A percentile compares a stretch with the other conserved stretches of the same genome.
phyloP scores from a whole-genome alignment of 2,113 vertebrate genomes.

The Cricetomys ansorgei region DNA sequence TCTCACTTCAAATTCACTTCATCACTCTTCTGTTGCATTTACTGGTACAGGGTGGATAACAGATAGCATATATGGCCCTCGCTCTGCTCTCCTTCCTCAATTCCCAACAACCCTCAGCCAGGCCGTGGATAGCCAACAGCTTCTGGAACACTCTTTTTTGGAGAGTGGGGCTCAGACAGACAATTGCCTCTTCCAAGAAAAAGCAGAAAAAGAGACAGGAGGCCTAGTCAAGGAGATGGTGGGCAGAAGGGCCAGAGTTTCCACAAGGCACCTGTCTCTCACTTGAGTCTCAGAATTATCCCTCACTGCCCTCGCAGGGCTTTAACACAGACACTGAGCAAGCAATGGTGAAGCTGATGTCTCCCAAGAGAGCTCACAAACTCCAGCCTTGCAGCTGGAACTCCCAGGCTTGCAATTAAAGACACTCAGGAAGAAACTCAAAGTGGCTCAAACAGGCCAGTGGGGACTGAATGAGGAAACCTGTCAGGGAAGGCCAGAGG shows the following conservation, averaged over 20 bases:
- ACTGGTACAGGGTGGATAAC: background rate
- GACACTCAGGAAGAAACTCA: background rate
- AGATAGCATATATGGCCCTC: fast-evolving
- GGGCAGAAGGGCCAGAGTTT: background rate
- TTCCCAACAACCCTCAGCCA: background rate
- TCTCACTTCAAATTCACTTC: background rate
- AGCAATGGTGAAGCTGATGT: background rate
- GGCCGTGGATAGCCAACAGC: background rate
- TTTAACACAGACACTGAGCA: background rate
- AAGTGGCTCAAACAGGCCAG: background rate
- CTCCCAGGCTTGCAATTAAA: constrained; percentile 71
- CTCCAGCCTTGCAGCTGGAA: background rate
- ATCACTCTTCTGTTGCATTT: background rate
- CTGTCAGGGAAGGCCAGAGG: background rate
- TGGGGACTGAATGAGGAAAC: background rate
- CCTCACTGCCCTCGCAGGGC: background rate
- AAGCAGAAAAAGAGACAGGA: background rate
- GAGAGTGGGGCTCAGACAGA: background rate
- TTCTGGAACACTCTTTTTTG: background rate
- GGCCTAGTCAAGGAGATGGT: background rate
- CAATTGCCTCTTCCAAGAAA: background rate
- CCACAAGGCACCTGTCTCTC: background rate
- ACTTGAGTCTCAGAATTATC: background rate
- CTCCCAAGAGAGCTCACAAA: background rate
- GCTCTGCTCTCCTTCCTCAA: background rate